Conservation (phyloP, 2,797 vertebrate species). For the Podarcis siculus region DNA sequence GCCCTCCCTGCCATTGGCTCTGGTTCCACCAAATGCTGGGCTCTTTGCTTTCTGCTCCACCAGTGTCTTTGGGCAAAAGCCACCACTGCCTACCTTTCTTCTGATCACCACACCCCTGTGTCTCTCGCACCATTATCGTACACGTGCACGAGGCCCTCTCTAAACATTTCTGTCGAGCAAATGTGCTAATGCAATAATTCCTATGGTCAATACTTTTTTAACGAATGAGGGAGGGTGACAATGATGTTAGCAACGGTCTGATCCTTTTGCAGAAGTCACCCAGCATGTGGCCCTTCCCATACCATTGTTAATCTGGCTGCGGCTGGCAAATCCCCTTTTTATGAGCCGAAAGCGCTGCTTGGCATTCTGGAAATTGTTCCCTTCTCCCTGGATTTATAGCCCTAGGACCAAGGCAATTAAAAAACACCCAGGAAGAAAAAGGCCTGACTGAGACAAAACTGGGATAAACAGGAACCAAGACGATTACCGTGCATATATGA, state of each 20-base stretch:
- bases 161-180: background rate
- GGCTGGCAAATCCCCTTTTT: background rate
- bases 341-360: background rate
- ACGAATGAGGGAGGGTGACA: background rate
- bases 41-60: no score
- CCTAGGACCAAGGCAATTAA: constrained; percentile 9
- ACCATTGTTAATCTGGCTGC: background rate
- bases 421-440: constrained; percentile 7
- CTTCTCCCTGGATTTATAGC: constrained; percentile 1
- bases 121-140: background rate
- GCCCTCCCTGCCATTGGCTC: no score
- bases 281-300: background rate
- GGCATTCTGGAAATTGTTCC: background rate
- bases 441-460: constrained; percentile 23
- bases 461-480: background rate
- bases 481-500: background rate
- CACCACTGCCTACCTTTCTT: background rate
- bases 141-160: background rate
- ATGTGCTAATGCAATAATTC: background rate
- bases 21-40: no score
- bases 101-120: background rate
- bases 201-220: background rate
- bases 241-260: background rate
- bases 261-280: background rate
- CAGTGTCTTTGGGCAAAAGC: no score